Conservation (phyloP, 1,140 invertebrate genomes). For the Drosophila carrolli region DNA sequence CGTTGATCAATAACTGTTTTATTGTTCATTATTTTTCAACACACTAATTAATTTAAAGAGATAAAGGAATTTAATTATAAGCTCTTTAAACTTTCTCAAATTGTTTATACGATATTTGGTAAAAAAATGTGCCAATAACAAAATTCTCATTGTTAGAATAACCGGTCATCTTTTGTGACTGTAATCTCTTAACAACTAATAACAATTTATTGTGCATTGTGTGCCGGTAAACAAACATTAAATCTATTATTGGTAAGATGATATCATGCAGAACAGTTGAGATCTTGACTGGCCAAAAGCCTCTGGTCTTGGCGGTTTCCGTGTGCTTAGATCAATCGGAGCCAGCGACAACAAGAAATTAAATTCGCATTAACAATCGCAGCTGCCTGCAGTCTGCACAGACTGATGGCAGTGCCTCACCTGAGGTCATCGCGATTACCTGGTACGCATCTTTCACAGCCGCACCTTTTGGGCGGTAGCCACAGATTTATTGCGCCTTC, state of each 20-base stretch:
- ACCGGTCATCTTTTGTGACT: constrained; percentile 47
- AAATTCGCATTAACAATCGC: constrained; percentile 51
- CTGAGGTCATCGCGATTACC: constrained; percentile 42
- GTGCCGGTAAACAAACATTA: constrained; percentile 27
- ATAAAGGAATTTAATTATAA: constrained; percentile 2
- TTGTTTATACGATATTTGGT: neutral
- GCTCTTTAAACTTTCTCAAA: constrained; percentile 11
- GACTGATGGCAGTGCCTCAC: constrained; percentile 36
- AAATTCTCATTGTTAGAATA: constrained; percentile 26
- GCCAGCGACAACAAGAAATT: constrained; percentile 37
- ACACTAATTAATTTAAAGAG: neutral
- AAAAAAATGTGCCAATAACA: constrained; percentile 6
- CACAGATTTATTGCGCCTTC: constrained; percentile 41
- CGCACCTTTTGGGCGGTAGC: constrained; percentile 25
- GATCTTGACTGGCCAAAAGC: constrained; percentile 63
- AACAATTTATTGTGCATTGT: constrained; percentile 45
- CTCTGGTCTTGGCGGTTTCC: constrained; percentile 33
- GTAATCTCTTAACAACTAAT: constrained; percentile 37
- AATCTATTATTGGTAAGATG: constrained; percentile 34
- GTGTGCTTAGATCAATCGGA: constrained; percentile 28
- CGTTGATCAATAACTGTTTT: too few species aligned
- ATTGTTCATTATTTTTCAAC: neutral
- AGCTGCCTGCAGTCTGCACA: constrained; percentile 17
- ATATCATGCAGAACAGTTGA: constrained; percentile 36
- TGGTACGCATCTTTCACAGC: constrained; percentile 44